Evolutionary conservation across 92 coral and sea anemone species (phyloP), one percentile per base, ranked within the genome.

Genomic region (Siderastrea siderea): DNA sequence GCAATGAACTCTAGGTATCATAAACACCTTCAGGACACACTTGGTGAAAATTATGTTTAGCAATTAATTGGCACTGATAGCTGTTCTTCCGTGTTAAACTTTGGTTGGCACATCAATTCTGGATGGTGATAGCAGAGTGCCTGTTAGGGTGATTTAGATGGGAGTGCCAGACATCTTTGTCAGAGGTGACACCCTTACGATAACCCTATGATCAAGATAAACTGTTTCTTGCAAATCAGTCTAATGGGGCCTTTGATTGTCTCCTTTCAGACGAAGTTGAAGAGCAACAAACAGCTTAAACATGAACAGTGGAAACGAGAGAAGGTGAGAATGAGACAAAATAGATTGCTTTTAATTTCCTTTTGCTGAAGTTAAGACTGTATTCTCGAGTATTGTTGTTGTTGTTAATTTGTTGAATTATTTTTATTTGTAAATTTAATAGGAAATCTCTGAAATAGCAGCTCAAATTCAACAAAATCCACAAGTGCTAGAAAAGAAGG

Each of bases 281-380:
- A 94, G 83, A 84, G 87, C 78, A 89, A 72, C 80, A 90, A 87
- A 46, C 95, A 94, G 85, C 86, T 92, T 12, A 89, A 89, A 77
- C 82, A 83, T 74, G 95, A 94, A 79, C 95, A 94, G 47, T 92
- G 97, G 95, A 92, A 84, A 47, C 67, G 90, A 69, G 89, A 94
- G 75, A 83, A 89, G 97, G 97, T 94, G 60, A 62, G 63, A 50
- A 47, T 54, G 0, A 17, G 71, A 52, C 19, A 10, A n/a, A 55
- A 45, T 5, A 26, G 12, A 3, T 1, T 74, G 53, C 1, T 43
- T 6, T 4, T 47, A 26, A 26, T 38, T 38, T 26, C 71, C 47
- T 44, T 67, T 1, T 19, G 47, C 1, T 67, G 47, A 9, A 2
- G 2, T 55, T 55, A 7, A 7, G 8, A 55, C 10, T 55, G 61